Base-by-base conservation (phyloP, 2,888 invertebrate genomes). In the Drosophila mercatorum region DNA sequence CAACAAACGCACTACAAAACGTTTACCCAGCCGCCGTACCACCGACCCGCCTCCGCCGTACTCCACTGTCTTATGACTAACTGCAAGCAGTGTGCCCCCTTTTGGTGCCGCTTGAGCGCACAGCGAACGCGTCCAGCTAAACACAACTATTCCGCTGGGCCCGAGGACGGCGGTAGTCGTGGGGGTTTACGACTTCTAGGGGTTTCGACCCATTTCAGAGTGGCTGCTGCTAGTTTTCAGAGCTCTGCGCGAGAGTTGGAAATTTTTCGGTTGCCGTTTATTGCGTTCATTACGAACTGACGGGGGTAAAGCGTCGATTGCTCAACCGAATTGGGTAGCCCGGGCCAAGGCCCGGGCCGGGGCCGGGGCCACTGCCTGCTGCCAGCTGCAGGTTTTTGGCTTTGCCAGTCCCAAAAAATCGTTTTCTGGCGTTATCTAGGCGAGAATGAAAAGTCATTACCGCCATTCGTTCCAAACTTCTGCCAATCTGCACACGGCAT, bases 361-460 rank as follows among this genome's bases (percentile, higher is more conserved):
- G 8, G 10, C 10, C 6, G 10, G 17, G 49, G 7, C 46, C 11
- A 5, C 38, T 26, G 53, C 40, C 31, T 10, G 38, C 64, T 70
- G 68, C 63, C 55, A 71, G 57, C 49, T 68, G 68, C 67, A 67
- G 67, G 67, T 68, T 31, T 57, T 41, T 36, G 64, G 52, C 8
- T 17, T 17, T 11, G 68, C 61, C 56, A 66, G 67, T 64, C 67
- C 68, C 67, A 53, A 59, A 68, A 77, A 81, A 73, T 71, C 51
- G 64, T 73, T 69, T 68, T 63, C 22, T 83, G 78, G 81, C 81
- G 81, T 84, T 90, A 84, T 91, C 84, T 89, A 72, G 81, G 81
- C 80, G 80, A 84, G 83, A 90, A 90, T 86, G 89, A 87, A 91
- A 90, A 91, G 90, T 90, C 90, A 90, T 90, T 90, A 89, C 88